Evolutionary conservation across 2,113 vertebrate genomes (phyloP).

Genomic region (Calidris pygmaea): DNA sequence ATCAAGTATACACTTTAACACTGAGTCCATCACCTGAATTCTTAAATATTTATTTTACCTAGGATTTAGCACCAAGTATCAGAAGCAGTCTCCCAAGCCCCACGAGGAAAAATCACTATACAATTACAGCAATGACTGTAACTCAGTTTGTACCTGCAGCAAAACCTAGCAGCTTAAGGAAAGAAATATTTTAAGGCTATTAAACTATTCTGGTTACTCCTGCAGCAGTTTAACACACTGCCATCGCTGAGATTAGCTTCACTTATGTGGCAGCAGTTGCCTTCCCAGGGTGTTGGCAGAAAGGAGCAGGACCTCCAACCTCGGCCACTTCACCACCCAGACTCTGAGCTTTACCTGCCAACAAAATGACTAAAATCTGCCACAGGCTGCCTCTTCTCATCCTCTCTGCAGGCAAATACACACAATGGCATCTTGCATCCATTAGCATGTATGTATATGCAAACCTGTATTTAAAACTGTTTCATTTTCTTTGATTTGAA

Average conservation of each 20-base stretch:
- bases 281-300: background rate
- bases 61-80: background rate
- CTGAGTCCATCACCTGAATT: background rate
- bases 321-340: background rate
- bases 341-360: background rate
- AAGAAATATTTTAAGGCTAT: background rate
- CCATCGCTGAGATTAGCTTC: background rate
- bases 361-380: background rate
- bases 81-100: background rate
- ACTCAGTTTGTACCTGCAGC: background rate
- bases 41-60: background rate
- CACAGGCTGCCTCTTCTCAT: background rate
- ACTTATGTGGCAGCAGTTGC: background rate
- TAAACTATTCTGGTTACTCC: background rate
- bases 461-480: background rate
- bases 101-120: background rate
- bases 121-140: background rate
- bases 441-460: accelerated
- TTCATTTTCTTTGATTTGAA: background rate
- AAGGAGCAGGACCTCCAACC: background rate
- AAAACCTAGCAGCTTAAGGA: background rate
- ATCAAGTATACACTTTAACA: background rate
- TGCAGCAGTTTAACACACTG: background rate
- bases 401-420: accelerated
- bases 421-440: background rate